Percentiles rank a stretch among this genome's conserved stretches.
These are phyloP conservation scores for Lobophora halterata DNA, from an alignment of 2,888 invertebrate species.

Conservation along the genomic window DNA sequence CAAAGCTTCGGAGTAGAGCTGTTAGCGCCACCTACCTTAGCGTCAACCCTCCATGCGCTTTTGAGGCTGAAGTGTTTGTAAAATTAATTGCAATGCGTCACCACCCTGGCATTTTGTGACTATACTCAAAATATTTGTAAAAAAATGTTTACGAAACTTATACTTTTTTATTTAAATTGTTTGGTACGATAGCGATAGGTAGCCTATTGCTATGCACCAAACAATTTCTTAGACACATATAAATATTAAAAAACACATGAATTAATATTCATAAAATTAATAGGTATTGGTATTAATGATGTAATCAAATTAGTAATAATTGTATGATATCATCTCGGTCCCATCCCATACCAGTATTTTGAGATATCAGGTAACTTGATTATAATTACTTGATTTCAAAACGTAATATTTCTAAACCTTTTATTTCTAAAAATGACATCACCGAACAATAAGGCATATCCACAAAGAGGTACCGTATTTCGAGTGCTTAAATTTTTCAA, in stretches of 20 bases:
- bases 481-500: conserved; percentile 31
- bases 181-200: too few relatives aligned
- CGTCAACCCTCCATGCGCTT: conserved; percentile 24
- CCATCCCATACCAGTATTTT: conserved; percentile 11
- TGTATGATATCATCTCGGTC: conserved; percentile 30
- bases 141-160: too few relatives aligned
- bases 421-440: conserved; percentile 20
- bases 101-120: conserved; percentile 16
- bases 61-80: conserved; percentile 20
- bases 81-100: conserved; percentile 29
- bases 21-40: conserved; percentile 54
- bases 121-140: too few relatives aligned
- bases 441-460: conserved; percentile 29
- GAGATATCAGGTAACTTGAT: conserved; percentile 25
- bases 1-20: conserved; percentile 57
- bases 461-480: conserved; percentile 58
- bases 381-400: conserved; percentile 13
- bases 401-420: conserved; percentile 15
- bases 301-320: conserved; percentile 29
- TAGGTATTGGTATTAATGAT: conserved; percentile 25
- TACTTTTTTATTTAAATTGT: too few relatives aligned
- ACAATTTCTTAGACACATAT: conserved; percentile 14
- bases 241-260: not conserved
- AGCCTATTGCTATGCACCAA: conserved; percentile 16
- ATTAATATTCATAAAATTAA: conserved; percentile 26